Base-by-base conservation (phyloP, 2,113 vertebrate genomes). In the Eudyptes chrysolophus region DNA sequence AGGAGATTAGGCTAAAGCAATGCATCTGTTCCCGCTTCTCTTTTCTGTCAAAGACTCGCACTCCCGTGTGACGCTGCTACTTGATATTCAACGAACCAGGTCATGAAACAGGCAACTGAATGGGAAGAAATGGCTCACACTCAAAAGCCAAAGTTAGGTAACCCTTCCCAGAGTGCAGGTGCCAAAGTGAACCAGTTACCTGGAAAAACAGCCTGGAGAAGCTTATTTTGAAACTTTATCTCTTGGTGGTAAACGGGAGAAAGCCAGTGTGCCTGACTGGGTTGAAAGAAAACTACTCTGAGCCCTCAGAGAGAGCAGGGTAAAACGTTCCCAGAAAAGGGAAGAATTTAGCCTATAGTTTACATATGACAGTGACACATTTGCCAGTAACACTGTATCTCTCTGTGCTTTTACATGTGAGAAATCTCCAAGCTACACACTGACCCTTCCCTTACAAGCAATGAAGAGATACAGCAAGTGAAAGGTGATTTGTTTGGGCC, bases 311-410 rank as follows among this genome's bases (percentile, higher is more conserved):
- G 61, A 36, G 13, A 76, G 44, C 36, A 60, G 24, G 6, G 36
- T 29, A 84, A 61, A 64, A 86, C 1, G 13, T 26, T 74, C 75
- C 46, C 40, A 54, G 49, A 57, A 72, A 88, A 90, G 13, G 19
- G 17, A 48, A 86, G 40, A 76, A 72, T 69, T 66, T 32, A 85
- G 40, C 26, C 22, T 57, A 4, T 0, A 51, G 74, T 4, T 74
- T 65, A 48, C 13, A 29, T 6, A 38, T 0, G 6, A n/a, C 48
- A 27, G 24, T 5, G 11, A 65, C 13, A 20, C 1, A 1, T 36
- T 72, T 74, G 40, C 29, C 42, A 66, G 30, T 54, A 76, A 60
- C 42, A 10, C 11, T 7, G 6, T 11, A 29, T 10, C 16, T n/a
- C 36, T 61, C 58, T 64, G 25, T 55, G n/a, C 16, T 49, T 81